phyloP scores from a whole-genome alignment of 2,797 vertebrate species.

The Neopelma chrysocephalum region DNA sequence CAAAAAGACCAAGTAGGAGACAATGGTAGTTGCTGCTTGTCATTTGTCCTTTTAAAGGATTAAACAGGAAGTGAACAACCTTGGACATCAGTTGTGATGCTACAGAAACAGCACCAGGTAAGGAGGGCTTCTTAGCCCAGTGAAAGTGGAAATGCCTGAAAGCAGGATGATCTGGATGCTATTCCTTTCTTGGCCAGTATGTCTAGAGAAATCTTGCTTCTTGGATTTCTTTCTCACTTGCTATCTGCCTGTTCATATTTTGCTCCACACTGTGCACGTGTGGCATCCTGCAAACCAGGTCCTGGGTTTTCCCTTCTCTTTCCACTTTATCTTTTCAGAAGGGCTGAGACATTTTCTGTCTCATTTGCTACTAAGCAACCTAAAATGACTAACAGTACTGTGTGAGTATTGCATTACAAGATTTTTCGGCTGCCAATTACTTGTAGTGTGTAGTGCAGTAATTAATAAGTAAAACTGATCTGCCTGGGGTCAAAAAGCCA shows the following conservation, averaged over 20 bases:
- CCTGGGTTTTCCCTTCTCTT: neutral
- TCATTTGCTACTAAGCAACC: neutral
- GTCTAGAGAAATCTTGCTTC: neutral
- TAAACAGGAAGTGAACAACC: neutral
- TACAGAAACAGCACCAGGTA: neutral
- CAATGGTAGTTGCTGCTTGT: neutral
- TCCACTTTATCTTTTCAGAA: neutral
- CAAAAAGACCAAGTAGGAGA: neutral
- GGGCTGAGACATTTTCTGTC: neutral
- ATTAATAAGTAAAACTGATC: neutral
- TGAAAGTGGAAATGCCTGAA: neutral
- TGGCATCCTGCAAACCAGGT: neutral
- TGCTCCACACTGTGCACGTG: fast-evolving
- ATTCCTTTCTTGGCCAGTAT: neutral
- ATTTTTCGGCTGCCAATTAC: neutral
- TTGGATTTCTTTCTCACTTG: neutral
- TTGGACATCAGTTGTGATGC: neutral
- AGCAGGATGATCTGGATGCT: neutral
- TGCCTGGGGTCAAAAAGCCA: slow-evolving; percentile 7
- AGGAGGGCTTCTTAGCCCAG: neutral
- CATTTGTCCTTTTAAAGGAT: neutral
- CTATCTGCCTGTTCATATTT: neutral
- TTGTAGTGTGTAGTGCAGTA: neutral
- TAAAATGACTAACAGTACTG: neutral
- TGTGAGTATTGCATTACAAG: neutral